Conservation (phyloP, 2,113 vertebrate genomes). For the Eubucco bourcierii region DNA sequence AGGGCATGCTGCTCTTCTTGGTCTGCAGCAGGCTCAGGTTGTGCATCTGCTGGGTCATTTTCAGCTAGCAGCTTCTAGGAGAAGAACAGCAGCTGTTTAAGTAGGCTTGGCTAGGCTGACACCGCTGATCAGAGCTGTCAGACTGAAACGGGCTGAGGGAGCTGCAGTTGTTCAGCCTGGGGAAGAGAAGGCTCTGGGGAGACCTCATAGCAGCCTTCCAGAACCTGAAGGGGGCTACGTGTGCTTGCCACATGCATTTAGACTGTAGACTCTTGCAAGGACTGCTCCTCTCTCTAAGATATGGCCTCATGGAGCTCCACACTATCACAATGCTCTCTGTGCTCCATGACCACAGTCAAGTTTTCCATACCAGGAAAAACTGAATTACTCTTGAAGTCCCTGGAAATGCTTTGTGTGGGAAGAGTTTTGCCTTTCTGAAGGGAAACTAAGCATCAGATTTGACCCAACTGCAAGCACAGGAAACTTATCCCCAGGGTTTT, state of each 20-base stretch:
- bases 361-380: not conserved
- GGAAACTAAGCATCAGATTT: not conserved
- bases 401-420: not conserved
- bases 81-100: not conserved
- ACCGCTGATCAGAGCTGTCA: fast-evolving
- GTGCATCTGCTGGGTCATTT: constrained; percentile 96
- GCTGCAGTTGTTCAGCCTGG: too few species aligned
- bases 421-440: not conserved
- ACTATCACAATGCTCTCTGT: not conserved
- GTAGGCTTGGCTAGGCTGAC: not conserved
- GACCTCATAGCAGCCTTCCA: too few species aligned
- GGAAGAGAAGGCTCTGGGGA: too few species aligned
- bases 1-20: constrained; percentile 84
- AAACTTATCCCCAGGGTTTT: not conserved
- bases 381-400: not conserved
- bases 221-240: too few species aligned
- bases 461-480: not conserved
- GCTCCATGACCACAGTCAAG: not conserved
- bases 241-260: not conserved
- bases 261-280: not conserved
- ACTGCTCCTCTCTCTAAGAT: not conserved
- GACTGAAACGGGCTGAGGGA: fast-evolving
- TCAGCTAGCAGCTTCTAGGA: constrained; percentile 74
- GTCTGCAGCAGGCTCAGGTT: constrained; percentile 87
- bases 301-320: not conserved